Evolutionary conservation across 37 sponge, comb jelly and placozoan species (phyloP).

Genomic region (Mnemiopsis leidyi): DNA sequence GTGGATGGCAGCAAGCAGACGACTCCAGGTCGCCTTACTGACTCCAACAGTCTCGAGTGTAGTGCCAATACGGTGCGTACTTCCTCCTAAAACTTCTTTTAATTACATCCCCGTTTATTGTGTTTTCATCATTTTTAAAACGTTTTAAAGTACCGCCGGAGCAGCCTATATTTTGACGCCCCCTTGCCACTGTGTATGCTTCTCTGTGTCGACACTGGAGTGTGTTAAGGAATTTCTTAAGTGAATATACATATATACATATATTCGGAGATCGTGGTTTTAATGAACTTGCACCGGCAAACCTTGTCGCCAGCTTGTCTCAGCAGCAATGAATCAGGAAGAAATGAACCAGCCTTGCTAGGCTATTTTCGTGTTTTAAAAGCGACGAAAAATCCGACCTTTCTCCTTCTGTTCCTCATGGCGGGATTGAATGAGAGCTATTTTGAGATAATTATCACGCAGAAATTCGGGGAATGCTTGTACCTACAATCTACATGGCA

Average conservation of each 20-base stretch:
- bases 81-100: too few relatives aligned
- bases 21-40: not conserved
- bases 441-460: not conserved
- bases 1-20: conserved; percentile 43
- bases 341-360: not conserved
- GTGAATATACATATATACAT: too few relatives aligned
- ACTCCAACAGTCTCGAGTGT: conserved; percentile 13
- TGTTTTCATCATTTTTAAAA: too few relatives aligned
- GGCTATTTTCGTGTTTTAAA: not conserved
- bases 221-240: too few relatives aligned
- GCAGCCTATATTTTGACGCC: too few relatives aligned
- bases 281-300: too few relatives aligned
- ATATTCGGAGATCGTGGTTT: too few relatives aligned
- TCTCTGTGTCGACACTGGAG: not conserved
- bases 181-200: not conserved
- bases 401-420: not conserved
- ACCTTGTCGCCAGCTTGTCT: not conserved
- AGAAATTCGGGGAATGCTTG: not conserved
- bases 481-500: too few relatives aligned
- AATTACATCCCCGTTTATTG: too few relatives aligned
- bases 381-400: not conserved
- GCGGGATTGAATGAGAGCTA: not conserved
- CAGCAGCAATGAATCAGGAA: not conserved
- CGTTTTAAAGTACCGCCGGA: too few relatives aligned
- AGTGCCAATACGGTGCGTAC: conserved; percentile 4